Percentiles rank a stretch among this genome's conserved stretches.
These are phyloP conservation scores for Heloderma charlesbogerti DNA, from an alignment of 2,113 vertebrate species.

Conservation along the genomic window DNA sequence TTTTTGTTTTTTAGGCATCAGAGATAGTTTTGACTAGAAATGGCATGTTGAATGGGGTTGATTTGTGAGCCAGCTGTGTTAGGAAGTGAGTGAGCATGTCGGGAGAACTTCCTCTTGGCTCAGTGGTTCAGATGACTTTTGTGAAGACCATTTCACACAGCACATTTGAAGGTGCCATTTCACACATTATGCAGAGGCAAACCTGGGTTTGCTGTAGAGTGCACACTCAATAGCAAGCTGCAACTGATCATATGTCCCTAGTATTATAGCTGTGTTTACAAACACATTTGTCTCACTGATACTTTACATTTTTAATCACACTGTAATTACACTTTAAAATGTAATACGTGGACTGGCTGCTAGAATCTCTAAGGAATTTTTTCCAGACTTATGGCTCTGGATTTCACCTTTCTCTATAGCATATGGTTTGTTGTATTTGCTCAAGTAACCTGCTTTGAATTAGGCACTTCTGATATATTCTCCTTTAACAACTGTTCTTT, in stretches of 20 bases:
- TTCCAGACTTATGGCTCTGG: not conserved
- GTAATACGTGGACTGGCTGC: too few species aligned
- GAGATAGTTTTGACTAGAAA: not conserved
- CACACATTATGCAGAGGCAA: too few species aligned
- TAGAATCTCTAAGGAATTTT: not conserved
- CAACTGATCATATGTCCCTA: too few species aligned
- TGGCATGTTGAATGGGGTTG: not conserved
- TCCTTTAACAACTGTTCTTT: not conserved
- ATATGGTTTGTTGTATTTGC: not conserved
- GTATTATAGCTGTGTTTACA: too few species aligned
- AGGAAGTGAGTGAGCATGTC: not conserved
- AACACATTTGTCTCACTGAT: too few species aligned
- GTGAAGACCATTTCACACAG: not conserved
- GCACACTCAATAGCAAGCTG: not conserved
- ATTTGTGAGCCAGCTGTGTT: not conserved
- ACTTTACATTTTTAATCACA: too few species aligned
- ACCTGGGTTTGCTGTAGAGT: not conserved
- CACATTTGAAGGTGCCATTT: too few species aligned
- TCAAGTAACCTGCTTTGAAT: not conserved
- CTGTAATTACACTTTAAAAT: too few species aligned
- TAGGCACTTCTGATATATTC: not conserved
- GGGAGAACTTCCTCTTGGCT: not conserved
- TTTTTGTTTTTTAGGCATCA: not conserved
- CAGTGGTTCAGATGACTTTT: not conserved
- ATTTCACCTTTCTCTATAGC: not conserved